Conservation (phyloP, 2,113 vertebrate genomes). For the Tragelaphus strepsiceros region DNA sequence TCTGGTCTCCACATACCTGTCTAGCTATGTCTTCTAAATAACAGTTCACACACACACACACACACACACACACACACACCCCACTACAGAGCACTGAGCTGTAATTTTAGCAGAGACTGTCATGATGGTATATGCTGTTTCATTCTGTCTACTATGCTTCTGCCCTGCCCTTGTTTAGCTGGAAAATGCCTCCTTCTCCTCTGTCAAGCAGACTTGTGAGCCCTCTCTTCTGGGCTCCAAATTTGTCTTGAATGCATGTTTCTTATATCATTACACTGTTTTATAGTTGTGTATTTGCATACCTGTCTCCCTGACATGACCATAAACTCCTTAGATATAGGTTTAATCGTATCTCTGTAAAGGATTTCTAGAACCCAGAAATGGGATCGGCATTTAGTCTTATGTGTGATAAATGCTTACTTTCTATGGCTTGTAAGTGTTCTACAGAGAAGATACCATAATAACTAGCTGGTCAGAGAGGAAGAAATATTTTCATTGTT, state of each 20-base stretch:
- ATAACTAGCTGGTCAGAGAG: not conserved
- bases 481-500: not conserved
- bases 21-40: not conserved
- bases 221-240: not conserved
- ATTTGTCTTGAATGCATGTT: not conserved
- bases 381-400: not conserved
- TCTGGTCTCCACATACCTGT: not conserved
- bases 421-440: not conserved
- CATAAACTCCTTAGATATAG: not conserved
- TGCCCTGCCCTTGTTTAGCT: not conserved
- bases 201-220: not conserved
- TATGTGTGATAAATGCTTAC: not conserved
- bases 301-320: not conserved
- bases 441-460: not conserved
- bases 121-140: not conserved
- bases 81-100: not conserved
- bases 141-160: not conserved
- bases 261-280: not conserved
- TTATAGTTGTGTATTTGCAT: not conserved
- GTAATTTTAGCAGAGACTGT: not conserved
- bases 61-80: not conserved
- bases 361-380: not conserved
- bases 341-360: not conserved
- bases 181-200: not conserved
- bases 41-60: not conserved